A percentile compares a stretch with the other conserved stretches of the same genome.
These are phyloP conservation scores for Magallana gigas DNA, from an alignment of 1,140 invertebrate species.

Conservation along the genomic window DNA sequence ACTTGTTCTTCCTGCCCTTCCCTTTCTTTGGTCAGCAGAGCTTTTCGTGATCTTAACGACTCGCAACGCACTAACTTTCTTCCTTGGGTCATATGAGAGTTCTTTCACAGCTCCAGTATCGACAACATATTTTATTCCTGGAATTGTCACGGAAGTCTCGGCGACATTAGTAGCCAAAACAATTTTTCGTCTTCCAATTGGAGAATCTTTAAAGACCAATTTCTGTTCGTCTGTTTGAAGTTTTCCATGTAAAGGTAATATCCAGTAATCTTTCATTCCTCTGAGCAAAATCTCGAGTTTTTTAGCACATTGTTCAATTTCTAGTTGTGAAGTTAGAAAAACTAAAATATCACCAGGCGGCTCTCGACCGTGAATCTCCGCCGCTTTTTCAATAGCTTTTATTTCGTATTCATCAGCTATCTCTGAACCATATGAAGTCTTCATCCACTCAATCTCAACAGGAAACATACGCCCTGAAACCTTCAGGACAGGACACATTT, in stretches of 20 bases:
- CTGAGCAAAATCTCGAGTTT: constrained; percentile 53
- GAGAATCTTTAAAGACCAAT: constrained; percentile 69
- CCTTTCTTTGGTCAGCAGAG: constrained; percentile 76
- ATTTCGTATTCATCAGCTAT: constrained; percentile 91
- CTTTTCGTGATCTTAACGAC: constrained; percentile 68
- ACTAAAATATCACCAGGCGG: constrained; percentile 96
- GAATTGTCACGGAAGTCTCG: constrained; percentile 78
- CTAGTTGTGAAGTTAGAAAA: constrained; percentile 88
- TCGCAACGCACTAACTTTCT: constrained; percentile 67
- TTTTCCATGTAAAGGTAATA: constrained; percentile 93
- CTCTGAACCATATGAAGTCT: constrained; percentile 93
- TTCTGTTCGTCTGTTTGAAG: constrained; percentile 97
- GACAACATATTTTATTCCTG: constrained; percentile 75
- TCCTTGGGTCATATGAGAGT: constrained; percentile 71
- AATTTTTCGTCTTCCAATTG: constrained; percentile 69
- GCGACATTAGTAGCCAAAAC: constrained; percentile 78
- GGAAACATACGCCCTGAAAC: constrained; percentile 92
- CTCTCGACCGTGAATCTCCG: constrained; percentile 96
- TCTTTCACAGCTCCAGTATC: constrained; percentile 77
- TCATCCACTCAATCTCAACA: constrained; percentile 92
- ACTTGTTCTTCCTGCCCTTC: constrained; percentile 73
- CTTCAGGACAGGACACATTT: constrained; percentile 91
- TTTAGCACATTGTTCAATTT: constrained; percentile 72
- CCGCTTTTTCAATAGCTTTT: constrained; percentile 94
- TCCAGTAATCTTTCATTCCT: constrained; percentile 53